Percentiles rank a stretch among this genome's conserved stretches.
These are phyloP conservation scores for Struthidea cinerea DNA, from an alignment of 2,113 vertebrate genomes.

Conservation along the genomic window DNA sequence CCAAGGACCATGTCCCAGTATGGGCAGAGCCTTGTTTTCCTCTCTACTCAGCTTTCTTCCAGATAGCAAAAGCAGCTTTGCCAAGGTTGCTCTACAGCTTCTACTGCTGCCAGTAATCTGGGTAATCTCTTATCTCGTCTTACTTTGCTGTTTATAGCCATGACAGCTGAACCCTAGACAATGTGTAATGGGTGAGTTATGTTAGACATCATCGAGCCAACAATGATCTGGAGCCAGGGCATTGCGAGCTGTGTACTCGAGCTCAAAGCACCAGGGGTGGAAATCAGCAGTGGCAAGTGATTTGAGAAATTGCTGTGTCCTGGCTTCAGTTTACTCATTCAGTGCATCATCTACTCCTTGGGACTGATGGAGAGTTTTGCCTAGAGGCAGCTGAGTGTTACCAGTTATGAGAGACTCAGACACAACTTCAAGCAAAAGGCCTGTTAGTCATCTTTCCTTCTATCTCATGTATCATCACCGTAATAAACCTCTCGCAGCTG, in stretches of 20 bases:
- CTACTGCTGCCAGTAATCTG: constrained; percentile 25
- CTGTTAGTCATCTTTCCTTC: constrained; percentile 35
- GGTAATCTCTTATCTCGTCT: constrained; percentile 31
- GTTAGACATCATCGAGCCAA: neutral
- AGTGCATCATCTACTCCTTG: neutral
- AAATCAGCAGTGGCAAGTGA: neutral
- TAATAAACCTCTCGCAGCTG: neutral
- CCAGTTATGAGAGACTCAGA: neutral
- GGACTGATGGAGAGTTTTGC: neutral
- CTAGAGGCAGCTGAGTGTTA: neutral
- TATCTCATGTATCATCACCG: neutral
- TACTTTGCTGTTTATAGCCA: constrained; percentile 13
- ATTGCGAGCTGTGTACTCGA: neutral
- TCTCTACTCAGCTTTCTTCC: constrained; percentile 12
- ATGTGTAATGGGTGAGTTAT: constrained; percentile 57
- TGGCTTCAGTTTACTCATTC: neutral
- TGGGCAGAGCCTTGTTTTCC: neutral
- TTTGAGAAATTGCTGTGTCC: neutral
- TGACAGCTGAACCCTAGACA: constrained; percentile 8
- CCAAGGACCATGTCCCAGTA: neutral
- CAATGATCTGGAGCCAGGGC: neutral
- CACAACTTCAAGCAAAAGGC: neutral
- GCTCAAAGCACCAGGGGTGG: neutral
- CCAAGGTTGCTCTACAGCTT: constrained; percentile 32
- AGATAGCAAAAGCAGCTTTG: constrained; percentile 32